Evolutionary conservation across 2,797 vertebrate genomes (phyloP), one percentile per base, ranked within the genome.

Genomic region (Ctenopoma kingsleyae): DNA sequence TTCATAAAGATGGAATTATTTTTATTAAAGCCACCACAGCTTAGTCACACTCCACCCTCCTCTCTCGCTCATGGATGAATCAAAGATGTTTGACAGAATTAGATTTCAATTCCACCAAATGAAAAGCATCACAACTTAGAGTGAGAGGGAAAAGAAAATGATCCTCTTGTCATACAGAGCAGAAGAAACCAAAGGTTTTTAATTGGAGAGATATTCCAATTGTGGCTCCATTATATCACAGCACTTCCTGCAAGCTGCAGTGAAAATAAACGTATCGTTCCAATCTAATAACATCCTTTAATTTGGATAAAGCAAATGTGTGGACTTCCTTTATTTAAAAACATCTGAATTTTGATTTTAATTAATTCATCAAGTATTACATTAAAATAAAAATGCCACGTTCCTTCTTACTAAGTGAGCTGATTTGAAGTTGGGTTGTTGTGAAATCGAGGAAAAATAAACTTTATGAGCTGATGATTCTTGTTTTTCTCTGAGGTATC

Each of bases 1-100:
- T 79, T 84, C 72, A 80, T 80, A 58, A 81, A 80, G 71, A 62
- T 60, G 56, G 53, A 80, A 83, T 86, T 61, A 63, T 48, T 68
- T 77, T 78, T 71, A 84, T 72, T 65, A 70, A 54, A 64, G 62
- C 15, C 70, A 30, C 54, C 19, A 0, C 46, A 2, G 52, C 56
- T 61, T 16, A 19, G 67, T 51, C 46, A 49, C 56, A 3, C 20
- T 54, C 48, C 36, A 13, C 36, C 5, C 36, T 13, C 50, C 52
- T 11, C 48, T 11, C 66, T 76, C 2, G 0, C 36, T 59, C 57
- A 20, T 46, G 23, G 36, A 65, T 27, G 22, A 79, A 75, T 77
- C 80, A 66, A 49, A 76, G 59, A 36, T 16, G 17, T 61, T 52
- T 46, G 60, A 62, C 35, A 53, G 44, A 62, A 81, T 70, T 52